A percentile compares a stretch with the other conserved stretches of the same genome.
phyloP scores from a whole-genome alignment of 2,888 invertebrate genomes.

The Yponomeuta cagnagella region DNA sequence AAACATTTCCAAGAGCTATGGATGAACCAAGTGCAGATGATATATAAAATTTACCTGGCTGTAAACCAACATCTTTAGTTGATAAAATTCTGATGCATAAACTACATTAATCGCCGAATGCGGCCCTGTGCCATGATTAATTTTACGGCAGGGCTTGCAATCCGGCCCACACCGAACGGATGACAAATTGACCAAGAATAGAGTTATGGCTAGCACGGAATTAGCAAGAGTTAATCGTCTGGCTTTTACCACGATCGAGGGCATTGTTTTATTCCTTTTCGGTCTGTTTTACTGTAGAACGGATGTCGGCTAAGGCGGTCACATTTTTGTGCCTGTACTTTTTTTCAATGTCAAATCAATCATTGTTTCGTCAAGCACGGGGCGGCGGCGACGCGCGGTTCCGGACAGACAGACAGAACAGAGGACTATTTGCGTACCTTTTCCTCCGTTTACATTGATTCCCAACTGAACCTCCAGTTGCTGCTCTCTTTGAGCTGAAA shows the following conservation, averaged over 20 bases:
- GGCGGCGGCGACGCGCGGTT: slow-evolving; percentile 54
- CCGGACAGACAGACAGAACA: slow-evolving; percentile 36
- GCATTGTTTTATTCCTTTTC: not conserved
- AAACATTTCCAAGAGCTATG: too few species aligned
- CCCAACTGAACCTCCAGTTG: not conserved
- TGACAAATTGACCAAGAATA: slow-evolving; percentile 42
- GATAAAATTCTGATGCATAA: not conserved
- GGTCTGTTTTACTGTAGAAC: not conserved
- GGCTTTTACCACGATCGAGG: not conserved
- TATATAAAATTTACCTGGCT: not conserved
- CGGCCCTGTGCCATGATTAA: slow-evolving; percentile 23
- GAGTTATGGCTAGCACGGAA: slow-evolving; percentile 29
- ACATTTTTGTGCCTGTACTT: slow-evolving; percentile 16
- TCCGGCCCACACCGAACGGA: slow-evolving; percentile 20
- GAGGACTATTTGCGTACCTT: slow-evolving; percentile 61
- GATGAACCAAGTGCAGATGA: too few species aligned
- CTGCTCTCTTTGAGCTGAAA: too few species aligned
- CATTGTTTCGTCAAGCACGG: slow-evolving; percentile 44
- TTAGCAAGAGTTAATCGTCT: slow-evolving; percentile 1
- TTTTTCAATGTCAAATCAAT: slow-evolving; percentile 66
- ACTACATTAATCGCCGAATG: not conserved
- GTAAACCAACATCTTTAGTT: not conserved
- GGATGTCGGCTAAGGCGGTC: slow-evolving; percentile 10
- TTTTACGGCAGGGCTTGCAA: slow-evolving; percentile 19
- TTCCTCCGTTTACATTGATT: not conserved